A percentile compares a stretch with the other conserved stretches of the same genome.
Evolutionary conservation across 2,113 vertebrate species (phyloP).

Genomic region (Galeopterus variegatus): DNA sequence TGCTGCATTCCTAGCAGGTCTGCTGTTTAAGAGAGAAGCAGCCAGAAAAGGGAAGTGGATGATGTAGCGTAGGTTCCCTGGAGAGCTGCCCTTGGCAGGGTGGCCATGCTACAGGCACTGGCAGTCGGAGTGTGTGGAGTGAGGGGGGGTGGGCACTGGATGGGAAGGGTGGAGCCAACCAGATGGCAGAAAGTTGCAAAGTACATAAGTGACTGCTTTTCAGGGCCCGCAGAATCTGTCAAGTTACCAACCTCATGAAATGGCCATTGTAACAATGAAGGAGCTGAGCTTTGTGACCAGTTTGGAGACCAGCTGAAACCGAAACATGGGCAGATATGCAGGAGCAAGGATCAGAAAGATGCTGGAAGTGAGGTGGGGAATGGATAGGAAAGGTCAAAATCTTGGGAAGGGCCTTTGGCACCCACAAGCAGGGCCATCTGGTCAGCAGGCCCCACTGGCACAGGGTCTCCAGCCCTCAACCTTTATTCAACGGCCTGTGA

Average conservation of each 20-base stretch:
- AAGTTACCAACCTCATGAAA: not conserved
- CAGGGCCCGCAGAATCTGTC: not conserved
- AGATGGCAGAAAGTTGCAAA: not conserved
- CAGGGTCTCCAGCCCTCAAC: not conserved
- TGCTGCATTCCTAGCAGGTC: not conserved
- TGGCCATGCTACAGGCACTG: not conserved
- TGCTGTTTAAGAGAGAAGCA: not conserved
- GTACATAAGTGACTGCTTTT: not conserved
- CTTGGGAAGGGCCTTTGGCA: not conserved
- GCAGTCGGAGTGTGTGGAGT: too few species aligned
- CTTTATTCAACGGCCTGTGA: not conserved
- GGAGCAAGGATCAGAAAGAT: constrained; percentile 11
- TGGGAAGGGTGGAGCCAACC: not conserved
- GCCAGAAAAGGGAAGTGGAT: not conserved
- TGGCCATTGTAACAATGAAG: not conserved
- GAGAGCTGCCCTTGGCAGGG: not conserved
- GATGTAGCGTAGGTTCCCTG: too few species aligned
- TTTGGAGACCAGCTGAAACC: not conserved
- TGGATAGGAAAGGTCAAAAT: not conserved
- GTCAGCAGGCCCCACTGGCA: not conserved
- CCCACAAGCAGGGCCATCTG: not conserved
- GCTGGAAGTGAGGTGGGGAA: not conserved
- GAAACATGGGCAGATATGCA: not conserved
- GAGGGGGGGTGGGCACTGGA: not conserved
- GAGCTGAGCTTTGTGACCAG: not conserved